Evolutionary conservation across 2,888 invertebrate genomes (phyloP).

Genomic region (Penaeus monodon): DNA sequence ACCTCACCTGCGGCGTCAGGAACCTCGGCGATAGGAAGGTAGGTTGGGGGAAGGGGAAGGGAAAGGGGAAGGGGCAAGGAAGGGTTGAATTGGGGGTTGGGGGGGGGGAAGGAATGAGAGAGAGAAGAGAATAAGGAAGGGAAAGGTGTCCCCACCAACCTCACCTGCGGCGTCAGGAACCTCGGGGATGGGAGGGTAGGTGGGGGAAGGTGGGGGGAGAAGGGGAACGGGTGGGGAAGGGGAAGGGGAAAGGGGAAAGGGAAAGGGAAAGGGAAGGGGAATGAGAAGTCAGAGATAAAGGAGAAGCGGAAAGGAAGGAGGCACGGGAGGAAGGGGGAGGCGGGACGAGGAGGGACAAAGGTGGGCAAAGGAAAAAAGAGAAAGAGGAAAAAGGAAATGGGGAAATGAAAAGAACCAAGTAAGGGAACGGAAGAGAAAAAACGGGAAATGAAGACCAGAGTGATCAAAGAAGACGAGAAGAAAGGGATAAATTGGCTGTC

Average conservation of each 20-base stretch:
- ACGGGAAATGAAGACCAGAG: too few relatives aligned
- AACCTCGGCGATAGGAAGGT: constrained; percentile 58
- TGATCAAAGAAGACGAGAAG: too few relatives aligned
- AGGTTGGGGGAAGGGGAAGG: background rate
- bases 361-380: too few relatives aligned
- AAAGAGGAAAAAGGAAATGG: too few relatives aligned
- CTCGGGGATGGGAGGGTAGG: too few relatives aligned
- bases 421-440: too few relatives aligned
- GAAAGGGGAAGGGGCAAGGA: background rate
- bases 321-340: too few relatives aligned
- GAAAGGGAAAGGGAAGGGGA: background rate
- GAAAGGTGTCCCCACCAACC: background rate
- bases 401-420: too few relatives aligned
- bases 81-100: background rate
- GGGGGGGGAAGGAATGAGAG: background rate
- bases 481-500: too few relatives aligned
- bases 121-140: background rate
- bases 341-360: too few relatives aligned
- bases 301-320: background rate
- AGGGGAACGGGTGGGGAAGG: background rate
- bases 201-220: background rate
- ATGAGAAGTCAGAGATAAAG: too few relatives aligned
- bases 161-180: background rate
- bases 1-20: constrained; percentile 62
- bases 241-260: background rate